Evolutionary conservation across 2,797 vertebrate genomes (phyloP), one percentile per base, ranked within the genome.

Genomic region (Lacerta bilineata): DNA sequence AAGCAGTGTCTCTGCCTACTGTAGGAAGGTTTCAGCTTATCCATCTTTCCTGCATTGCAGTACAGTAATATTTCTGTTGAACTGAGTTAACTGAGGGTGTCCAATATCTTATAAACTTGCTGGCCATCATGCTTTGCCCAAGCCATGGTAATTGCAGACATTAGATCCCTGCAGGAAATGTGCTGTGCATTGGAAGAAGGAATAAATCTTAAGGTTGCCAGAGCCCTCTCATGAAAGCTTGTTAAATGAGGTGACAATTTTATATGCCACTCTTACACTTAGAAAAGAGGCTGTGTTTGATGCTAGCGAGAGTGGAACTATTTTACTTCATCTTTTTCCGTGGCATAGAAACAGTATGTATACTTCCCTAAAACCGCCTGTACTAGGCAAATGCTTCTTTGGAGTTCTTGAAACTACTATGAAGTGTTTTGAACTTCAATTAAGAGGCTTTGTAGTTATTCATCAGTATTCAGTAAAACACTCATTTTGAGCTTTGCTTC

Each of bases 201-300:
- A 41, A 41, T 41, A 41, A 41, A 41, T 41, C 39, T 15, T 39
- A 27, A 66, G n/a, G 23, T 81, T 81, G 36, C 33, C 36, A 17
- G 80, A 81, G 61, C 61, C 13, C 36, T 29, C 39, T 43, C 39
- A n/a, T 43, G 68, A 82, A 82, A 41, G 23, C 8, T 82, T 82
- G 36, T 18, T 82, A 43, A 69, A 83, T 83, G 39, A 25, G 36
- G 59, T 46, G 64, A 83, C 39, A 83, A 69, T 83, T 46, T 82
- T 9, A 83, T 83, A 20, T 69, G 39, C 25, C 43, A 41, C 80
- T 18, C 2, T 83, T 20, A 18, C 23, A 43, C 43, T 20, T 83
- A 83, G 64, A 46, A 83, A 83, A 50, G 80, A n/a, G 15, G 6
- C 15, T 4, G 9, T n/a, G 3, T 36, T 11, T 69, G 66, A 69